Evolutionary conservation across 2,113 vertebrate species (phyloP).

Genomic region (Microcebus ravelobensis): DNA sequence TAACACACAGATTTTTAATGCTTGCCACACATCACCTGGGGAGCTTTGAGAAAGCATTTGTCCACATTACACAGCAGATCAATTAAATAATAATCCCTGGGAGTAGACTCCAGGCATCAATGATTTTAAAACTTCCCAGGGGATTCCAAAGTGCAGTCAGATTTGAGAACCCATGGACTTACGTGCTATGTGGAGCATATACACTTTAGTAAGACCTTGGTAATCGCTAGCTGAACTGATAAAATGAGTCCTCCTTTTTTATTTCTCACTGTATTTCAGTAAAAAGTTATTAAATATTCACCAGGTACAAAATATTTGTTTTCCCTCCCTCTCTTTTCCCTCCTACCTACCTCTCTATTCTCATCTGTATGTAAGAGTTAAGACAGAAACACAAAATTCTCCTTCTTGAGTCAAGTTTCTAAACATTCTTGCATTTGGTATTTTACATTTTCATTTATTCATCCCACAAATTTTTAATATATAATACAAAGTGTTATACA

Average conservation of each 20-base stretch:
- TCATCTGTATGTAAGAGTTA: background rate
- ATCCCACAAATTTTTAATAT: background rate
- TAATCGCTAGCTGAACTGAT: background rate
- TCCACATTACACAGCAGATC: background rate
- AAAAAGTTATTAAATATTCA: background rate
- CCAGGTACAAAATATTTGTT: background rate
- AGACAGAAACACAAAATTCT: background rate
- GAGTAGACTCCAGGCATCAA: background rate
- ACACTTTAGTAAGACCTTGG: background rate
- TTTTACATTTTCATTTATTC: constrained; percentile 35
- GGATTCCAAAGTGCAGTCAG: background rate
- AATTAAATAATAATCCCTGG: background rate
- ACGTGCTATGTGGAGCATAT: background rate
- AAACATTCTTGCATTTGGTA: background rate
- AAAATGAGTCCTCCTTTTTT: background rate
- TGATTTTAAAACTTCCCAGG: background rate
- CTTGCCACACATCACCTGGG: background rate
- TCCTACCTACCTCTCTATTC: background rate
- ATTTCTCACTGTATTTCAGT: background rate
- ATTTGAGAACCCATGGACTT: background rate
- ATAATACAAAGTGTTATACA: background rate
- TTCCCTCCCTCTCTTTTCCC: background rate
- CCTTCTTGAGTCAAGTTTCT: background rate
- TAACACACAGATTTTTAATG: background rate
- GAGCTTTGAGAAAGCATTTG: background rate